phyloP scores from a whole-genome alignment of 2,888 invertebrate species.

The Deilephila elpenor region DNA sequence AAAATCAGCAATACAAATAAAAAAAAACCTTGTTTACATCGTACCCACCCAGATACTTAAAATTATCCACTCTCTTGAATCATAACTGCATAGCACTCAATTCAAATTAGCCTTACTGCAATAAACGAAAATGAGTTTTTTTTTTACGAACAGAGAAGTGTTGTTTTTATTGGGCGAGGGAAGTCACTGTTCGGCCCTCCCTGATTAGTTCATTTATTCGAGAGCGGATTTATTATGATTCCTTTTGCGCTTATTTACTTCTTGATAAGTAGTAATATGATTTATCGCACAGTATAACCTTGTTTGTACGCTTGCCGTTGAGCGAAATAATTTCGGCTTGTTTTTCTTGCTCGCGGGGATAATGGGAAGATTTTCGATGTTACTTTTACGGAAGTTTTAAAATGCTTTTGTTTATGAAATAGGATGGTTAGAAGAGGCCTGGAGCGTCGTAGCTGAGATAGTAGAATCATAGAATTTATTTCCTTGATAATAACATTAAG shows the following conservation, averaged over 20 bases:
- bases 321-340: constrained; percentile 20
- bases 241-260: constrained; percentile 66
- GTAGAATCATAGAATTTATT: too few relatives aligned
- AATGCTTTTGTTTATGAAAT: neutral
- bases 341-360: constrained; percentile 18
- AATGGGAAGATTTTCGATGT: constrained; percentile 2
- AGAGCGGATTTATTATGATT: constrained; percentile 78
- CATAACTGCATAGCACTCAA: constrained; percentile 83
- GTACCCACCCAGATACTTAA: constrained; percentile 65
- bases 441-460: too few relatives aligned
- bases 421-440: too few relatives aligned
- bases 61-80: constrained; percentile 82
- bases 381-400: neutral
- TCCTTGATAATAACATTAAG: too few relatives aligned
- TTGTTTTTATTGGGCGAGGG: constrained; percentile 79
- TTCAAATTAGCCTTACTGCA: constrained; percentile 81
- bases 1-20: neutral
- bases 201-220: constrained; percentile 81
- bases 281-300: constrained; percentile 29
- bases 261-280: constrained; percentile 52
- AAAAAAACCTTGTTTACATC: constrained; percentile 51
- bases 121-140: constrained; percentile 83
- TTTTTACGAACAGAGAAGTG: constrained; percentile 77
- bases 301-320: constrained; percentile 3
- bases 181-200: constrained; percentile 59